Percentiles rank a stretch among this genome's conserved stretches.
Evolutionary conservation across 2,888 invertebrate species (phyloP).

Genomic region (Parnassius apollo): DNA sequence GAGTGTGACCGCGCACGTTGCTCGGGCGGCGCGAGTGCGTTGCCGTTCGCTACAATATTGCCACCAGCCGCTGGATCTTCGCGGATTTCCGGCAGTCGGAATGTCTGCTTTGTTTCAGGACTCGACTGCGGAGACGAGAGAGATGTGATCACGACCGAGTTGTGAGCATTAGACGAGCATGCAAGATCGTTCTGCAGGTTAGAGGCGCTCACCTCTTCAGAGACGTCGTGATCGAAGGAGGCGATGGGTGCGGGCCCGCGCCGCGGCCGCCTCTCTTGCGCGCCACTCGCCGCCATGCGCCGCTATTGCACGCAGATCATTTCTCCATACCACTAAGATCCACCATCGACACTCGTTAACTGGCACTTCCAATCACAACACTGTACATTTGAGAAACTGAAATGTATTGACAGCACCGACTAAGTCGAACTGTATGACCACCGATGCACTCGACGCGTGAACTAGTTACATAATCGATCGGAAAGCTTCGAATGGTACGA

Average conservation of each 20-base stretch:
- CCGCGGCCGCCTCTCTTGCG: slow-evolving; percentile 83
- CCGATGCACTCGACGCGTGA: slow-evolving; percentile 6
- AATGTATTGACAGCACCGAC: slow-evolving; percentile 17
- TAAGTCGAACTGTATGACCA: background rate
- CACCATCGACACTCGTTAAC: background rate
- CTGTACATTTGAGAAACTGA: slow-evolving; percentile 25
- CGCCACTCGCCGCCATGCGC: slow-evolving; percentile 49
- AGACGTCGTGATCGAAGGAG: slow-evolving; percentile 93
- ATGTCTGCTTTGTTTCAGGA: slow-evolving; percentile 80
- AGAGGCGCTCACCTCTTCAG: slow-evolving; percentile 83
- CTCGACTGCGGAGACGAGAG: slow-evolving; percentile 67
- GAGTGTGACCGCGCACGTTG: slow-evolving; percentile 70
- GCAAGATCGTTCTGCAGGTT: background rate
- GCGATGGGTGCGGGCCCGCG: slow-evolving; percentile 96
- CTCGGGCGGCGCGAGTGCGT: slow-evolving; percentile 50
- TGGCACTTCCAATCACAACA: slow-evolving; percentile 2
- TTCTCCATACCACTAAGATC: slow-evolving; percentile 8
- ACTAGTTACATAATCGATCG: slow-evolving; percentile 17
- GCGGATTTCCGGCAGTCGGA: slow-evolving; percentile 79
- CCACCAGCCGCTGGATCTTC: slow-evolving; percentile 59
- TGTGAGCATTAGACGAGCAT: background rate
- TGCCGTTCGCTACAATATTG: slow-evolving; percentile 43
- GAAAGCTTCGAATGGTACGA: background rate
- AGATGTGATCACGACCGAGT: slow-evolving; percentile 8
- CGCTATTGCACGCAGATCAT: slow-evolving; percentile 29